Base-by-base conservation (phyloP, 1,140 invertebrate species). In the Sinella curviseta region DNA sequence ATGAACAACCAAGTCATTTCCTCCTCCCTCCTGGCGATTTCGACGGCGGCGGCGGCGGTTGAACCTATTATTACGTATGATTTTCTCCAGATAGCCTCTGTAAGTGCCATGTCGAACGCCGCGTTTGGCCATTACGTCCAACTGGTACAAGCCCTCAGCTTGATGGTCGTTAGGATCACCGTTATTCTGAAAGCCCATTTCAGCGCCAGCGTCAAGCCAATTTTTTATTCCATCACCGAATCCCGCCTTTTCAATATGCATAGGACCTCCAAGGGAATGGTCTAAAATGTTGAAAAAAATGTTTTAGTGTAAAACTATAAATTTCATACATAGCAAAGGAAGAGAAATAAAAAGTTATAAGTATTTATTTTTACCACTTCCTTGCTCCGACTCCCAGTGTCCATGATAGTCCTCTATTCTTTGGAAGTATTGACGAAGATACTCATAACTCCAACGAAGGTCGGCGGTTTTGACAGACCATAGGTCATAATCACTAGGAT, bases 361-460 rank as follows among this genome's bases (percentile, higher is more conserved):
- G 20, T 20, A 48, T 8, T 20, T 48, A 8, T 48, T 48, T 48
- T 17, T 26, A 60, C 65, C 65, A 33, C 24, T 70, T 31, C 24
- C 65, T 31, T 70, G 26, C 4, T 3, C 12, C 2, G 65, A 70
- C 1, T 33, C 30, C 26, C 30, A 70, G 31, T 70, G 65, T 24
- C 65, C 65, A 70, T 70, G 65, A 70, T 70, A 70, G 31, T 70
- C 65, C n/a, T 70, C 65, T 1, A 70, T 70, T 33, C 31, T 70
- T 24, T 70, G 28, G n/a, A 31, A 70, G 31, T 70, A 70, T 30
- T 70, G 30, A 4, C 65, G 26, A 3, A 70, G 3, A 33, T 31
- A 31, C 31, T 30, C 12, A 31, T 30, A 31, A 30, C 65, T 70
- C 65, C 65, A 70, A 8, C 65, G 2, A 2, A 30, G 65, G 31